Conservation (phyloP, 2,113 vertebrate species). For the Cisticola juncidis region DNA sequence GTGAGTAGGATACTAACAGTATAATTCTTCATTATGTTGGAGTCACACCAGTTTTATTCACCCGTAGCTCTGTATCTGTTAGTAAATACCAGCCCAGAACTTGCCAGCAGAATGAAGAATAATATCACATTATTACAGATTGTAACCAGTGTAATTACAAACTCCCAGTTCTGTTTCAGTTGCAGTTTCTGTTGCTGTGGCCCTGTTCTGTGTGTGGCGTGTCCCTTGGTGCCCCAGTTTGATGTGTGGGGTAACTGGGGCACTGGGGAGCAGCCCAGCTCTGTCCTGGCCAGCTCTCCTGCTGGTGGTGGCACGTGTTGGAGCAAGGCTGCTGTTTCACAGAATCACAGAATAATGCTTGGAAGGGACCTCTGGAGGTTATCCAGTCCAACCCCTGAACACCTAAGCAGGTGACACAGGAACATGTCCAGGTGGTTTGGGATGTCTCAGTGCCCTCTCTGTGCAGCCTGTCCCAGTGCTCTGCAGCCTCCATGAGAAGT, state of each 20-base stretch:
- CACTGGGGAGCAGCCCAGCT: neutral
- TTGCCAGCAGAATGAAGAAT: neutral
- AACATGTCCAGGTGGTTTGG: neutral
- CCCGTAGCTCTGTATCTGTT: neutral
- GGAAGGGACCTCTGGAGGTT: no score
- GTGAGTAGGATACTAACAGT: neutral
- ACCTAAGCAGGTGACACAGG: neutral
- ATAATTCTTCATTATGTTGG: neutral
- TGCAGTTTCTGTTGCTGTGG: neutral
- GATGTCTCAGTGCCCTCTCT: neutral
- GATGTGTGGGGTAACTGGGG: rapidly evolving
- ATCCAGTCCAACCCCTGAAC: neutral
- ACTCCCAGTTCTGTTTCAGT: neutral
- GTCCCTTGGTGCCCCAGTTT: neutral
- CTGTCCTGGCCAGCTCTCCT: neutral
- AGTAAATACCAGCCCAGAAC: neutral
- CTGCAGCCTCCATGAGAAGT: neutral
- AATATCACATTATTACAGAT: neutral
- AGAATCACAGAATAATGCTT: no score
- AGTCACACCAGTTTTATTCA: neutral
- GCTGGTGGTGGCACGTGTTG: neutral
- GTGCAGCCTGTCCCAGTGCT: neutral
- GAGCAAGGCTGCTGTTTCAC: neutral
- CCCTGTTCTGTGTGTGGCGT: neutral
- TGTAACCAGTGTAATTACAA: neutral